Percentiles rank a stretch among this genome's conserved stretches.
Conservation (phyloP, 35 echinoderm and acorn worm species). For the Amphiura filiformis region DNA sequence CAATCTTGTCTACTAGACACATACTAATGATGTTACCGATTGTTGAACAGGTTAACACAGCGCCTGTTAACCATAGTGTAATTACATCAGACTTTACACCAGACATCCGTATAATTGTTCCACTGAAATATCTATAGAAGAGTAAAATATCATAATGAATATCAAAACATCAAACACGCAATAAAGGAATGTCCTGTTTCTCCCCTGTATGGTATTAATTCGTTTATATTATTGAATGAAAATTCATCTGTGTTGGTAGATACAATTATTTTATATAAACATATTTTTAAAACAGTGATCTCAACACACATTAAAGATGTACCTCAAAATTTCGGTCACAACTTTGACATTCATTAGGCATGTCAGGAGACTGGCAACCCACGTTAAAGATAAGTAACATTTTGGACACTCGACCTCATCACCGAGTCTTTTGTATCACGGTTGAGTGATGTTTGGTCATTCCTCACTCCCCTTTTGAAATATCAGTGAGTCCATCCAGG, state of each 20-base stretch:
- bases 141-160: too few relatives aligned
- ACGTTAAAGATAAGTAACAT: too few relatives aligned
- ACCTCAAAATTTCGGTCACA: too few relatives aligned
- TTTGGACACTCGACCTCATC: too few relatives aligned
- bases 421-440: too few relatives aligned
- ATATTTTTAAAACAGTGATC: not conserved
- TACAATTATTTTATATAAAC: not conserved
- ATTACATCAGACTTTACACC: constrained; percentile 51
- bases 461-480: too few relatives aligned
- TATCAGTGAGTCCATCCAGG: too few relatives aligned
- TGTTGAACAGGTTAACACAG: constrained; percentile 59
- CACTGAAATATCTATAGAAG: constrained; percentile 93
- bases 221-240: not conserved
- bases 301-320: not conserved
- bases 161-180: not conserved
- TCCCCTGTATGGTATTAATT: not conserved
- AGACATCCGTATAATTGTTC: constrained; percentile 90
- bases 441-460: too few relatives aligned
- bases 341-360: too few relatives aligned
- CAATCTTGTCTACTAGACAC: constrained; percentile 75
- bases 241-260: not conserved
- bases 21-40: constrained; percentile 33
- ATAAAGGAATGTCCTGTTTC: not conserved
- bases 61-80: constrained; percentile 81
- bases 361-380: too few relatives aligned